Evolutionary conservation across 2,113 vertebrate genomes (phyloP).

Genomic region (Lycaon pictus): DNA sequence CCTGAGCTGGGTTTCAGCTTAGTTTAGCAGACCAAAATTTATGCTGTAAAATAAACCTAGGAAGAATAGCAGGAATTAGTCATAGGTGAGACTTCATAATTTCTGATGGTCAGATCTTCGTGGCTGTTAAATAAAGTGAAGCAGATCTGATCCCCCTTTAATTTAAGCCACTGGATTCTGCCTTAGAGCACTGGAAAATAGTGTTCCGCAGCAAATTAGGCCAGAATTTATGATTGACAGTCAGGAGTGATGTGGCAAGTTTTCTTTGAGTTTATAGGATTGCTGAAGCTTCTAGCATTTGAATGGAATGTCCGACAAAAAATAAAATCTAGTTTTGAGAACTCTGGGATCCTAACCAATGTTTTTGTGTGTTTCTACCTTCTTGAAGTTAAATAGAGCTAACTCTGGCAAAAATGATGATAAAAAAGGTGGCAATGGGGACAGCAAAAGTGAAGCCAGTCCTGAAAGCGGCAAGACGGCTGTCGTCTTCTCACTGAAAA

Average conservation of each 20-base stretch:
- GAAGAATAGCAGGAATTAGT: conserved; percentile 9
- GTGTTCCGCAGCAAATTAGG: not conserved
- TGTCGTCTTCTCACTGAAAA: conserved; percentile 96
- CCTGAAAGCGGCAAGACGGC: conserved; percentile 92
- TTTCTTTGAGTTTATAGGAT: not conserved
- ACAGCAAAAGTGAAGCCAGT: conserved; percentile 82
- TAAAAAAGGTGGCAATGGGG: conserved; percentile 87
- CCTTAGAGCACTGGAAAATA: not conserved
- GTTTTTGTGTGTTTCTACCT: conserved; percentile 54
- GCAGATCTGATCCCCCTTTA: not conserved
- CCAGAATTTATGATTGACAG: not conserved
- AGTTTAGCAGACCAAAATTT: not conserved
- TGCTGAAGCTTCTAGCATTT: not conserved
- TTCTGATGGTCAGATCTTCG: conserved; percentile 28
- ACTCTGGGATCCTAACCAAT: conserved; percentile 43
- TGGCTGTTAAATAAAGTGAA: not conserved
- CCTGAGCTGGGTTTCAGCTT: no score
- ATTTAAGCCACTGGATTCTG: not conserved
- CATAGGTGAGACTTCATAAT: not conserved
- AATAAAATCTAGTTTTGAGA: not conserved
- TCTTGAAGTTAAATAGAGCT: conserved; percentile 87
- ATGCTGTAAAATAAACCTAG: not conserved
- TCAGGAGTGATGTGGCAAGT: not conserved
- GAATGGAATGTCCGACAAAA: not conserved
- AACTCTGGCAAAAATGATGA: conserved; percentile 93